phyloP scores from a whole-genome alignment of 2,113 vertebrate species.

The Percina caprodes region DNA sequence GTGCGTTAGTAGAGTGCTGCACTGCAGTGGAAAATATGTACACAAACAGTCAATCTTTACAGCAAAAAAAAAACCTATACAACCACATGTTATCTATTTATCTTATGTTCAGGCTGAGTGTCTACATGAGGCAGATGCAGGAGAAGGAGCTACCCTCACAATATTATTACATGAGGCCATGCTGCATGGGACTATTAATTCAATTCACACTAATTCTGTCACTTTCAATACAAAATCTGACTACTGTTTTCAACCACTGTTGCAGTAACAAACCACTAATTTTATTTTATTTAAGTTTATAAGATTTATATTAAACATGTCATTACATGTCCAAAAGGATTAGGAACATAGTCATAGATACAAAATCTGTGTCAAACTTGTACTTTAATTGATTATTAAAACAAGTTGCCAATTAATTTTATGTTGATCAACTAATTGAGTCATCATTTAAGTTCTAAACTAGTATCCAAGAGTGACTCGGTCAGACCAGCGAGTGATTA shows the following conservation, averaged over 20 bases:
- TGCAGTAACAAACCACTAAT: too few species aligned
- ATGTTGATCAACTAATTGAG: background rate
- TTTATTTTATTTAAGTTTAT: too few species aligned
- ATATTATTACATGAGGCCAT: background rate
- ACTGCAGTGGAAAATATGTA: slow-evolving; percentile 7
- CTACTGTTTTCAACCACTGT: too few species aligned
- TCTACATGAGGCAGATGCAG: slow-evolving; percentile 18
- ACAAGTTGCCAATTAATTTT: background rate
- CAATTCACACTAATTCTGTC: too few species aligned
- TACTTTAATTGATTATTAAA: background rate
- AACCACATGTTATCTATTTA: slow-evolving; percentile 32
- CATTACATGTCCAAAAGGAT: too few species aligned
- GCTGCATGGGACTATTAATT: background rate
- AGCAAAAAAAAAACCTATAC: slow-evolving; percentile 8
- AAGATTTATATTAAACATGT: too few species aligned
- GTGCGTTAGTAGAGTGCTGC: background rate
- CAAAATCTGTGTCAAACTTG: background rate
- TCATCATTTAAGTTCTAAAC: background rate
- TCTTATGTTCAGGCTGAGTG: slow-evolving; percentile 9
- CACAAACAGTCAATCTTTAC: slow-evolving; percentile 8
- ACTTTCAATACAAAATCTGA: too few species aligned
- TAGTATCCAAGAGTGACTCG: background rate
- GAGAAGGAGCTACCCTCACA: background rate
- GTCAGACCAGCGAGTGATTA: background rate
- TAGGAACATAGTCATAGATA: too few species aligned